phyloP scores from a whole-genome alignment of 2,888 invertebrate genomes.

The Nymphalis c-album region DNA sequence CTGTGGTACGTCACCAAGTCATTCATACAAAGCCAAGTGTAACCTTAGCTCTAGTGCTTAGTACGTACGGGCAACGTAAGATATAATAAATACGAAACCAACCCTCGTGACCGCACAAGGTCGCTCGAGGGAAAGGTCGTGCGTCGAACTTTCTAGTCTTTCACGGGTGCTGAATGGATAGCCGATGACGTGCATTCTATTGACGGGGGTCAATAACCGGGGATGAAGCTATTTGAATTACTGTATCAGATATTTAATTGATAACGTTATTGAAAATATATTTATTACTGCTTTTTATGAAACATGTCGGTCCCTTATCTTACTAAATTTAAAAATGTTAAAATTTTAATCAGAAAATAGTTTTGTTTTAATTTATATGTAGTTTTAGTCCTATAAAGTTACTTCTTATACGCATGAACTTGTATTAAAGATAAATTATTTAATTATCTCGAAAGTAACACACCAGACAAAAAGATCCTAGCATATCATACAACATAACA shows the following conservation, averaged over 20 bases:
- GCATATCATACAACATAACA: too few relatives aligned
- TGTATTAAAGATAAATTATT: too few relatives aligned
- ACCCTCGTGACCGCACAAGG: conserved; percentile 56
- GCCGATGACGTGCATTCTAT: conserved; percentile 52
- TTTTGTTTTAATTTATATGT: too few relatives aligned
- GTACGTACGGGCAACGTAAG: background rate
- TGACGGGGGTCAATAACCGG: background rate
- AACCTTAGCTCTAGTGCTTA: background rate
- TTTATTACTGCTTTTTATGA: too few relatives aligned
- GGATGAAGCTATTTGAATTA: background rate
- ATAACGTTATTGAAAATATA: background rate
- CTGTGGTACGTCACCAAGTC: background rate
- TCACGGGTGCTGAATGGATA: conserved; percentile 63
- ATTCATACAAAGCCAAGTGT: background rate
- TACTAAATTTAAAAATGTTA: background rate
- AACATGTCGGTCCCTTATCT: too few relatives aligned
- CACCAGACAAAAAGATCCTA: too few relatives aligned
- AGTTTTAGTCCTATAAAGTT: too few relatives aligned
- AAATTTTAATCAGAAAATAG: too few relatives aligned
- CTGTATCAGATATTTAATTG: background rate
- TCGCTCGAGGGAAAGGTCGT: conserved; percentile 59
- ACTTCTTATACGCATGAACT: background rate
- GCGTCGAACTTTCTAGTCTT: conserved; percentile 57
- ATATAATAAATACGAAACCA: conserved; percentile 32
- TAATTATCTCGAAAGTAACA: too few relatives aligned